Conservation (phyloP, 1,140 invertebrate species). For the Pygmarrhopalites habei region DNA sequence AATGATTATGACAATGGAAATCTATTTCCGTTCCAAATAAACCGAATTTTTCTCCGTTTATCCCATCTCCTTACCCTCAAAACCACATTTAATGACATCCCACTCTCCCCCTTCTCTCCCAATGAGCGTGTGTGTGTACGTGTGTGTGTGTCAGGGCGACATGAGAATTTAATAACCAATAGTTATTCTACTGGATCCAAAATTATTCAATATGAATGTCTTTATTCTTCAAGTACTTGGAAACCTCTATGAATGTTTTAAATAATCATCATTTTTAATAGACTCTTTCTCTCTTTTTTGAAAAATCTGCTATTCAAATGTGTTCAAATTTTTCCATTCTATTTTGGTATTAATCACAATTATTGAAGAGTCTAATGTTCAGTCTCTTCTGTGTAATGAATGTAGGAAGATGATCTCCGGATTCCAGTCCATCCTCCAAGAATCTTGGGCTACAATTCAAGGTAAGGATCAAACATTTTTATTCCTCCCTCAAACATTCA, state of each 20-base stretch:
- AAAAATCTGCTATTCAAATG: not conserved
- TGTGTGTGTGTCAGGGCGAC: not conserved
- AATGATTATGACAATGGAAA: not conserved
- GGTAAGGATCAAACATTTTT: not conserved
- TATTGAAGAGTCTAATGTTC: not conserved
- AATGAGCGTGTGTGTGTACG: not conserved
- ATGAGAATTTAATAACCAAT: not conserved
- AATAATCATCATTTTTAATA: not conserved
- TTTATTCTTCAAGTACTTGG: not conserved
- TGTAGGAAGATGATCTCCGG: slow-evolving; percentile 2
- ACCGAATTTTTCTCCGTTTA: not conserved
- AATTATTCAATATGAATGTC: no score
- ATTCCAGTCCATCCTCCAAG: slow-evolving; percentile 6
- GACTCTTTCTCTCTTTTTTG: not conserved
- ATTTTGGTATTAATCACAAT: not conserved
- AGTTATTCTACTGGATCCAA: no score
- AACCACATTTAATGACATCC: not conserved
- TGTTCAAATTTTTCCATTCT: not conserved
- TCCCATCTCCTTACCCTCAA: not conserved
- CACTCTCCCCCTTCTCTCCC: not conserved
- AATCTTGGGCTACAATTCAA: slow-evolving; percentile 14
- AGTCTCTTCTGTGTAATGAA: not conserved
- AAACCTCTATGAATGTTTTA: not conserved
- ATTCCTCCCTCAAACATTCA: no score
- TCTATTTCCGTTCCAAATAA: slow-evolving; percentile 7